Base-by-base conservation (phyloP, 2,113 vertebrate species). In the Cephalopholis sonnerati region DNA sequence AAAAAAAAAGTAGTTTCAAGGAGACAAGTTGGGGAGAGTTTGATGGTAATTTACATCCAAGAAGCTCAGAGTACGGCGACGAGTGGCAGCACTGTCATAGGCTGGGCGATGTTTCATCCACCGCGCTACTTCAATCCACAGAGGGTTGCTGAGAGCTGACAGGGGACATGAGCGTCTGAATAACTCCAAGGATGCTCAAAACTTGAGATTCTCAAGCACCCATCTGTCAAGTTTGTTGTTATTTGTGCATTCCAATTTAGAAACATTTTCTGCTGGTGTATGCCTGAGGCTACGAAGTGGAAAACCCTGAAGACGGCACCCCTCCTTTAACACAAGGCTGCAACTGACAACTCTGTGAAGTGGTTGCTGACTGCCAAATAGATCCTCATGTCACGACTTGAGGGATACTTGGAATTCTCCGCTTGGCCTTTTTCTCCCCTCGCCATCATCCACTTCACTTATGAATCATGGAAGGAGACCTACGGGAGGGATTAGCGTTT, bases 221-320 rank as follows among this genome's bases (percentile, higher is more conserved):
- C 66, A 81, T 87, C 66, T 76, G 78, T 87, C 66, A 74, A 68
- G 73, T 76, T 71, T 84, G 73, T 74, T 86, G 65, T 83, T 87
- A 66, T 89, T 92, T 87, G 87, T 57, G 22, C 77, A 70, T 62
- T 65, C 32, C 61, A 69, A 74, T 85, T 86, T 70, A 46, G 77
- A 81, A 71, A 73, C 39, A 46, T 57, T 84, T 76, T 66, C 18
- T 15, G 27, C 78, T 77, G 69, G 51, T 29, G 41, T 74, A 50
- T 32, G 81, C 75, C 79, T n/a, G 65, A 68, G 86, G 83, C 83
- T 74, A 74, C 0, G 1, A 36, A 74, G 75, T 36, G 65, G 64
- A 86, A 88, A 69, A 77, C 82, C 65, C 55, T 24, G 46, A 77
- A 81, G 61, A 78, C 55, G 9, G 27, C 53, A 63, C 16, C 22